A percentile compares a stretch with the other conserved stretches of the same genome.
These are phyloP conservation scores for Cryptotis parvus DNA, from an alignment of 2,113 vertebrate species.

Conservation along the genomic window DNA sequence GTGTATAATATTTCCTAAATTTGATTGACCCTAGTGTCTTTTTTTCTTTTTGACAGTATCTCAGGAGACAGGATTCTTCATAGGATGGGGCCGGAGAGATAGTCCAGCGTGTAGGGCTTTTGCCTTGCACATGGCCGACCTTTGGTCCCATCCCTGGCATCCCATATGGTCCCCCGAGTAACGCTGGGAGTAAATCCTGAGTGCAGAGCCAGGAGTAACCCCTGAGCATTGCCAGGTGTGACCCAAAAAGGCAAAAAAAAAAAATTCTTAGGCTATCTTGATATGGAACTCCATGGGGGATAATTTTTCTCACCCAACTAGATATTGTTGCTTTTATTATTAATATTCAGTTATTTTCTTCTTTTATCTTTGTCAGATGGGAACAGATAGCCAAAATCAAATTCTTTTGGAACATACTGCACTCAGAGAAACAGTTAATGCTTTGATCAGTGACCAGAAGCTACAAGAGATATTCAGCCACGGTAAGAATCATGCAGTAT, in stretches of 20 bases:
- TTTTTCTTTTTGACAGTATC: neutral
- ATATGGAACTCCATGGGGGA: neutral
- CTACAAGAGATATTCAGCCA: slow-evolving; percentile 98
- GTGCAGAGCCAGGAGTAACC: no score
- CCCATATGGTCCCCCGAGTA: no score
- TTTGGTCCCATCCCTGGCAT: no score
- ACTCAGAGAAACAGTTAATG: slow-evolving; percentile 93
- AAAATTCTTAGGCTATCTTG: slow-evolving; percentile 28
- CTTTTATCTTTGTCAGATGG: slow-evolving; percentile 88
- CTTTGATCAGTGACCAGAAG: slow-evolving; percentile 94
- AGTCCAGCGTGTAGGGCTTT: no score
- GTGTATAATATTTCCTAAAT: slow-evolving; percentile 50
- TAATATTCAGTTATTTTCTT: slow-evolving; percentile 67
- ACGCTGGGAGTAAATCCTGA: no score
- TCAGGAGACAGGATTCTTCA: no score
- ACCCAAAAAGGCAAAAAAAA: no score
- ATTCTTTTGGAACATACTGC: slow-evolving; percentile 93
- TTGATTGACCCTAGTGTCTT: slow-evolving; percentile 18
- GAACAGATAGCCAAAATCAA: slow-evolving; percentile 92
- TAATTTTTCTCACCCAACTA: slow-evolving; percentile 56
- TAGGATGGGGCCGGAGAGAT: no score
- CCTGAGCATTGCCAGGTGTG: no score
- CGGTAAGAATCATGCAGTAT: slow-evolving; percentile 88
- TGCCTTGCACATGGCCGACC: no score
- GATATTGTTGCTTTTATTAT: slow-evolving; percentile 41